Percentiles rank a stretch among this genome's conserved stretches.
Conservation (phyloP, 1,140 invertebrate genomes). For the Mactra quadrangularis region DNA sequence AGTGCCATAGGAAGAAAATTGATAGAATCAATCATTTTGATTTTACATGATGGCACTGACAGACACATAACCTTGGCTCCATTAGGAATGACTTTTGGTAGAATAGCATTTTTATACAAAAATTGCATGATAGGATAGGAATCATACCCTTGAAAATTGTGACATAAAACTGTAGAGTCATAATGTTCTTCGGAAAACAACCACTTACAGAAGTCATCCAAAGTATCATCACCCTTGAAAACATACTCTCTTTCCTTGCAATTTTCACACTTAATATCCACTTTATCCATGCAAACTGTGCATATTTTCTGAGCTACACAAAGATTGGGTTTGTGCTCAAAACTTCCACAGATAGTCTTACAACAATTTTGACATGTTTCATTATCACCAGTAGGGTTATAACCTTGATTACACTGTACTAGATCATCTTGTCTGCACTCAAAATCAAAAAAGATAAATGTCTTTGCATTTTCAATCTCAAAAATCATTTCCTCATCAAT, state of each 20-base stretch:
- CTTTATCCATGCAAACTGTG: background rate
- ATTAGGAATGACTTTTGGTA: slow-evolving; percentile 56
- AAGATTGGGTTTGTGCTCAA: slow-evolving; percentile 29
- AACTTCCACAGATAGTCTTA: slow-evolving; percentile 14
- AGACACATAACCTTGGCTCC: slow-evolving; percentile 61
- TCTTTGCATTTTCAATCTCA: too few species aligned
- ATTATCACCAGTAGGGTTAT: too few species aligned
- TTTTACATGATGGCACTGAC: slow-evolving; percentile 33
- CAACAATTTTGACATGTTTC: background rate
- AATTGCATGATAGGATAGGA: slow-evolving; percentile 57
- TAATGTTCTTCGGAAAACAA: slow-evolving; percentile 59
- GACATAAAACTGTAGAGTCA: slow-evolving; percentile 47
- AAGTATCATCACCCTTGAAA: slow-evolving; percentile 18
- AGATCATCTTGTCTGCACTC: too few species aligned
- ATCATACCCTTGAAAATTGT: slow-evolving; percentile 63
- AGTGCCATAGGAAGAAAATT: slow-evolving; percentile 59
- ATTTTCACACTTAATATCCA: background rate
- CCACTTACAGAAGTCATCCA: slow-evolving; percentile 58
- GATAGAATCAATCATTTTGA: slow-evolving; percentile 49
- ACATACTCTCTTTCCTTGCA: slow-evolving; percentile 50
- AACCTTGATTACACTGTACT: too few species aligned
- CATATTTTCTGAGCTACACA: slow-evolving; percentile 36
- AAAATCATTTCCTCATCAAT: too few species aligned
- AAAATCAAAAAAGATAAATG: background rate
- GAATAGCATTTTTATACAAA: slow-evolving; percentile 57